phyloP scores from a whole-genome alignment of 1,140 invertebrate genomes.

The Drosophila pseudoananassae region DNA sequence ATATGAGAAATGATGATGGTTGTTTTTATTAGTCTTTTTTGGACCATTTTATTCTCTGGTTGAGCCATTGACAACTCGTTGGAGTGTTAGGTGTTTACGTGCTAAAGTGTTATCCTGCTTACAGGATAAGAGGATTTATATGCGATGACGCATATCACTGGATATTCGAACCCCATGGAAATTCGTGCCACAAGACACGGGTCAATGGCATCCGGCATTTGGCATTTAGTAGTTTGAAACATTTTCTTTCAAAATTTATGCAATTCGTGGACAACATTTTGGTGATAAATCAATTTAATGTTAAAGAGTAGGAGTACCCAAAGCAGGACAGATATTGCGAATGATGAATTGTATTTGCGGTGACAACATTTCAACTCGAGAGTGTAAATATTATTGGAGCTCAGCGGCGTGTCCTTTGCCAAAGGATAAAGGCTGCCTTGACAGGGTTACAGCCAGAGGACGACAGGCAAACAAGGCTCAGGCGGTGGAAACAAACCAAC shows the following conservation, averaged over 20 bases:
- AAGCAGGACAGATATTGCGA: slow-evolving; percentile 33
- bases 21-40: slow-evolving; percentile 68
- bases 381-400: slow-evolving; percentile 76
- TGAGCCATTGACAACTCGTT: slow-evolving; percentile 70
- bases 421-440: slow-evolving; percentile 49
- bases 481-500: neutral
- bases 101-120: slow-evolving; percentile 69
- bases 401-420: slow-evolving; percentile 30
- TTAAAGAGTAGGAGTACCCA: slow-evolving; percentile 19
- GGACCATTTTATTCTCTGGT: slow-evolving; percentile 57
- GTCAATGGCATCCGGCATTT: slow-evolving; percentile 35
- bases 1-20: slow-evolving; percentile 51
- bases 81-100: slow-evolving; percentile 72
- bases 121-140: slow-evolving; percentile 59
- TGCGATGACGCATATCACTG: slow-evolving; percentile 35
- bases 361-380: slow-evolving; percentile 56
- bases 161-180: slow-evolving; percentile 27
- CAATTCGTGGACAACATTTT: slow-evolving; percentile 55
- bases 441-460: slow-evolving; percentile 45
- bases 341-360: slow-evolving; percentile 76
- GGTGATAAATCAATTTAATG: slow-evolving; percentile 74
- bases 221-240: slow-evolving; percentile 7
- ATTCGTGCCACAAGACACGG: slow-evolving; percentile 12
- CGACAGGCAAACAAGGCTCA: slow-evolving; percentile 13
- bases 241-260: slow-evolving; percentile 62